These are phyloP conservation scores for Coleophora deauratella DNA, from an alignment of 2,888 invertebrate genomes.

Conservation along the genomic window DNA sequence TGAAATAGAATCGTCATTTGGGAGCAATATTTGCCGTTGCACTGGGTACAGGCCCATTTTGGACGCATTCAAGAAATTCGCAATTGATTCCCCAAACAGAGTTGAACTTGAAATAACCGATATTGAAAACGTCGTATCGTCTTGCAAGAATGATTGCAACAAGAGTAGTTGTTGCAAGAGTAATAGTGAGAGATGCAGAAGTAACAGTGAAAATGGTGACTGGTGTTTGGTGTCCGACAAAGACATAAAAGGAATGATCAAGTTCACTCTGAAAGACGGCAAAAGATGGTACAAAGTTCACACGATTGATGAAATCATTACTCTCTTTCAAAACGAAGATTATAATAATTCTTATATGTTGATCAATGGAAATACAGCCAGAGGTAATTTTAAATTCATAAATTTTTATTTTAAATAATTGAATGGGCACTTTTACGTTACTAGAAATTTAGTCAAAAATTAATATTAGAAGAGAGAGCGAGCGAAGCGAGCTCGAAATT, in stretches of 20 bases:
- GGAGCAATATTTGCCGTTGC: slow-evolving; percentile 85
- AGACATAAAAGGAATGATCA: slow-evolving; percentile 6
- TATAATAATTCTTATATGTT: slow-evolving; percentile 64
- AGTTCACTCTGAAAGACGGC: slow-evolving; percentile 39
- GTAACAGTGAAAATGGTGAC: neutral
- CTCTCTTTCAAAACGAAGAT: neutral
- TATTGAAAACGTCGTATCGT: neutral
- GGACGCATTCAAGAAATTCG: slow-evolving; percentile 84
- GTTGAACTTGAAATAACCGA: neutral
- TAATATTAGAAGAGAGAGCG: no score
- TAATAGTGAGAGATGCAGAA: no score
- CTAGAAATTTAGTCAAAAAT: no score
- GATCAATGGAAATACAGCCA: slow-evolving; percentile 83
- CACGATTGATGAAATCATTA: slow-evolving; percentile 50
- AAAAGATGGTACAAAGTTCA: slow-evolving; percentile 64
- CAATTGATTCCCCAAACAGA: slow-evolving; percentile 65
- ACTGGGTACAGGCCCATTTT: slow-evolving; percentile 86
- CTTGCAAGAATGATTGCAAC: neutral
- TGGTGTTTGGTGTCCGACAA: neutral
- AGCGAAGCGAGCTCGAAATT: no score
- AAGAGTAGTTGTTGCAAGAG: neutral
- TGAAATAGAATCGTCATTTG: slow-evolving; percentile 82
- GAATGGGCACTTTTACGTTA: no score
- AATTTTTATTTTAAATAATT: no score
- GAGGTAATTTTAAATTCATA: slow-evolving; percentile 27